Evolutionary conservation across 2,113 vertebrate species (phyloP).

Genomic region (Brienomyrus longianalis): DNA sequence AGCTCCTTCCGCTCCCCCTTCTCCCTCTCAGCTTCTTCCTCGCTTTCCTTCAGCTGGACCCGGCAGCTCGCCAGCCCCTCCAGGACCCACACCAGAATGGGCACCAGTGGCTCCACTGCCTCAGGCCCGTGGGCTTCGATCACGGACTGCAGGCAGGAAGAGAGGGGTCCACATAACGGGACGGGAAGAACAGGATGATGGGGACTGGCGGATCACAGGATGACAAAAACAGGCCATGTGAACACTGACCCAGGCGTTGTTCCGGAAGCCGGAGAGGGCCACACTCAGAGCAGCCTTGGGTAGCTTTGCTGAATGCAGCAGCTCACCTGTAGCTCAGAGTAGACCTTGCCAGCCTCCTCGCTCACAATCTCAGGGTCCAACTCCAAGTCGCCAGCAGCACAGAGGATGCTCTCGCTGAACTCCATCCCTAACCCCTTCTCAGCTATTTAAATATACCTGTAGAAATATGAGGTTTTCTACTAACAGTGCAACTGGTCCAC

Average conservation of each 20-base stretch:
- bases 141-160: constrained; percentile 44
- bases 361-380: constrained; percentile 66
- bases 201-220: background rate
- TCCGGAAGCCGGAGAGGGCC: background rate
- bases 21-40: constrained; percentile 57
- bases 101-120: constrained; percentile 66
- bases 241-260: background rate
- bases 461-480: background rate
- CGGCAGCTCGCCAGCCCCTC: constrained; percentile 63
- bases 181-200: background rate
- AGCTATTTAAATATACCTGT: background rate
- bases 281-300: background rate
- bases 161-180: background rate
- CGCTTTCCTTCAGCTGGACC: constrained; percentile 57
- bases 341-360: constrained; percentile 67
- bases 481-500: background rate
- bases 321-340: constrained; percentile 65
- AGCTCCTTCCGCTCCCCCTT: constrained; percentile 55
- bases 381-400: constrained; percentile 55
- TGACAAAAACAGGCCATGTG: background rate
- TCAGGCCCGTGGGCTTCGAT: constrained; percentile 61
- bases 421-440: constrained; percentile 46
- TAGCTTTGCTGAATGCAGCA: background rate
- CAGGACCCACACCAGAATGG: constrained; percentile 66
- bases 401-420: constrained; percentile 53